Evolutionary conservation across 2,797 vertebrate genomes (phyloP), one percentile per base, ranked within the genome.

Genomic region (Typhlichthys eigenmanni): DNA sequence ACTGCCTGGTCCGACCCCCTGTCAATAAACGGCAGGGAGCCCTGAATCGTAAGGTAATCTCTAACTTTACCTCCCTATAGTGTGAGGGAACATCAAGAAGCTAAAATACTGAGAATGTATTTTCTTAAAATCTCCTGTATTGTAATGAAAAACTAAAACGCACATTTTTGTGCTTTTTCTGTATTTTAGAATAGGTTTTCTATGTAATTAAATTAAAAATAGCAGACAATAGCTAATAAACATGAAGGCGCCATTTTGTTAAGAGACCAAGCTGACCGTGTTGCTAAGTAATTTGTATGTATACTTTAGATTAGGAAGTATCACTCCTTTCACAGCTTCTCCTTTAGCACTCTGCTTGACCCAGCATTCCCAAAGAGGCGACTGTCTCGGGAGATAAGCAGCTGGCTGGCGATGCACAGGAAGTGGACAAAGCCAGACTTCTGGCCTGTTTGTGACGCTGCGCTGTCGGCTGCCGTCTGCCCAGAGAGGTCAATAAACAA

Each of bases 391-490:
- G 72, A 64, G 58, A 49, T 64, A 78, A 66, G 83, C 92, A 91
- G 91, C 90, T 92, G 91, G 79, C 71, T 38, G 82, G 56, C 57
- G 71, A 60, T 3, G 63, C 58, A 76, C 58, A 81, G 80, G 84
- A 90, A 87, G 79, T 71, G 64, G 79, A 87, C 64, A 68, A 79
- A 76, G 77, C 70, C 69, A 79, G 79, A 80, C 79, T 69, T 72
- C 71, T 85, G 89, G 81, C 88, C 90, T 56, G 66, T 67, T 50
- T 78, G 74, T 80, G 90, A 91, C 88, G 70, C 85, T 85, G 88
- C 88, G 85, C 88, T 74, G 78, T 61, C 46, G 78, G 72, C 86
- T 82, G 78, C 80, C 60, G 87, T 85, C 75, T 13, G 69, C 69
- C 66, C 72, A 38, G 34, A 38, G 34, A 38, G 34, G 34, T 38